Conservation (phyloP, 92 coral and sea anemone species). For the Chrysogorgia sp. region DNA sequence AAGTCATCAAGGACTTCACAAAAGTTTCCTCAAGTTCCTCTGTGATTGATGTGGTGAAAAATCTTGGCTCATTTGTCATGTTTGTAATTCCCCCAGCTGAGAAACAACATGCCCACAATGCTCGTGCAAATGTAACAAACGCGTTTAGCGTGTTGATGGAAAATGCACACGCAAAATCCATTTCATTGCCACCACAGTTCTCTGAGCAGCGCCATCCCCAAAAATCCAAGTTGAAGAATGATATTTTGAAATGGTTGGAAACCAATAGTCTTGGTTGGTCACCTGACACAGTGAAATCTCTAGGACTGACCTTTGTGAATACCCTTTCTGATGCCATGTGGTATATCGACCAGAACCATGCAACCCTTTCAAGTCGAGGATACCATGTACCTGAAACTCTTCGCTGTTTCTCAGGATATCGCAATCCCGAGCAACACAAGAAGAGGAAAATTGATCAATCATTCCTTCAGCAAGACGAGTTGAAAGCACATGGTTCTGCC, state of each 20-base stretch:
- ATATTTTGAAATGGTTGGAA: constrained; percentile 50
- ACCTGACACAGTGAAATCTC: constrained; percentile 26
- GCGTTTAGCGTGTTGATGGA: constrained; percentile 32
- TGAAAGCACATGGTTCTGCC: constrained; percentile 39
- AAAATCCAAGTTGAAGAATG: constrained; percentile 41
- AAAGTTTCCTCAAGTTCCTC: constrained; percentile 50
- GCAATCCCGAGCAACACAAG: constrained; percentile 45
- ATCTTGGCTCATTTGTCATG: constrained; percentile 19
- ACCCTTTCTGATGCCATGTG: constrained; percentile 52
- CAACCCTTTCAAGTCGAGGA: constrained; percentile 27
- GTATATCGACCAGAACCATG: constrained; percentile 58
- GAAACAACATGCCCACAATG: constrained; percentile 9
- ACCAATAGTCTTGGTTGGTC: constrained; percentile 46
- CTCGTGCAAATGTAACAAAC: constrained; percentile 14
- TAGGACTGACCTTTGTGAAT: constrained; percentile 44
- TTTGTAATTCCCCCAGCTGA: constrained; percentile 34
- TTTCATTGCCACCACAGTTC: constrained; percentile 52
- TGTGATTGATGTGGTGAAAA: constrained; percentile 39
- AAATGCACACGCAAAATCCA: constrained; percentile 39
- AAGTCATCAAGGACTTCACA: constrained; percentile 25
- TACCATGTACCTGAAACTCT: constrained; percentile 25
- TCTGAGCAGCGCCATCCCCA: constrained; percentile 36
- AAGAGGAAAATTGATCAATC: constrained; percentile 40
- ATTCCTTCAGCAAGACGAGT: constrained; percentile 42
- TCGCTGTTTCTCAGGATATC: constrained; percentile 22